Percentiles rank a stretch among this genome's conserved stretches.
These are phyloP conservation scores for Leptura quadrifasciata DNA, from an alignment of 2,888 invertebrate species.

Conservation along the genomic window DNA sequence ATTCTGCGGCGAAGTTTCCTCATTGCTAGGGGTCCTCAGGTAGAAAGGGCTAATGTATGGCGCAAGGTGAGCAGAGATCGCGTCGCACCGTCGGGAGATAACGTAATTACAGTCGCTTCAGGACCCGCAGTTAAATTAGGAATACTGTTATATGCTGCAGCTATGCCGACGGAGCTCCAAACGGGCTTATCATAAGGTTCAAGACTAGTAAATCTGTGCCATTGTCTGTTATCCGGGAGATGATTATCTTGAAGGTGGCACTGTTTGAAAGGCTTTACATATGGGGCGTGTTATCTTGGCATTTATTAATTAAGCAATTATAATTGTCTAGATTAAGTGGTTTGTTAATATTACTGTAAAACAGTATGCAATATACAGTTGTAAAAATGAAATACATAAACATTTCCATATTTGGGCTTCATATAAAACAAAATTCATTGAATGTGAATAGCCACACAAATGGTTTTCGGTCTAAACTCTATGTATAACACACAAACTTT, in stretches of 20 bases:
- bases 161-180: constrained; percentile 10
- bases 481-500: too few species aligned
- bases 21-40: constrained; percentile 66
- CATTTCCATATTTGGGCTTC: too few species aligned
- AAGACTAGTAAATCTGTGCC: constrained; percentile 33
- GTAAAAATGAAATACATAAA: too few species aligned
- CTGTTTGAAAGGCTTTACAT: background rate
- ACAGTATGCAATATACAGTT: background rate
- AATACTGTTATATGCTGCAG: constrained; percentile 64
- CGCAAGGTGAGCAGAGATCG: constrained; percentile 68
- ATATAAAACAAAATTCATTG: too few species aligned
- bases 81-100: constrained; percentile 66
- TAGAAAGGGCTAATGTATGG: constrained; percentile 68
- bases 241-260: constrained; percentile 23
- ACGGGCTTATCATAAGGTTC: constrained; percentile 40
- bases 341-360: background rate
- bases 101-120: constrained; percentile 68
- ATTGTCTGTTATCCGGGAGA: constrained; percentile 38
- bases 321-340: background rate
- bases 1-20: constrained; percentile 67
- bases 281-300: background rate
- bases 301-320: constrained; percentile 29
- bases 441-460: too few species aligned
- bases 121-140: constrained; percentile 68
- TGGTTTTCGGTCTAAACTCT: too few species aligned